These are phyloP conservation scores for Nipponia nippon DNA, from an alignment of 2,113 vertebrate species.

Conservation along the genomic window DNA sequence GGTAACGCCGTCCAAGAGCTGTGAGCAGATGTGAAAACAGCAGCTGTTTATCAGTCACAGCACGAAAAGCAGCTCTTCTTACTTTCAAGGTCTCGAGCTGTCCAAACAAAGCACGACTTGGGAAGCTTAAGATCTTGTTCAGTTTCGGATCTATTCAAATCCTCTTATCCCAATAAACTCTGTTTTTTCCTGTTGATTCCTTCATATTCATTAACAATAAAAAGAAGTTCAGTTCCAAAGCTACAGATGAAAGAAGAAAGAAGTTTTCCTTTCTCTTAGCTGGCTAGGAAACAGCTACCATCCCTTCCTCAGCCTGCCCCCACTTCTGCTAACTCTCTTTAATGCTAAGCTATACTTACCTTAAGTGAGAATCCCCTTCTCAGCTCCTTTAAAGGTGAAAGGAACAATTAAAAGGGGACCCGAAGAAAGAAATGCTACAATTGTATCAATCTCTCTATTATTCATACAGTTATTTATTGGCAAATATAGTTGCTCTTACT, in stretches of 20 bases:
- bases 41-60: neutral
- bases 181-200: neutral
- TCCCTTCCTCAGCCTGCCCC: neutral
- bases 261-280: neutral
- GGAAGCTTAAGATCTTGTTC: neutral
- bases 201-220: neutral
- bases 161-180: neutral
- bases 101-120: accelerated
- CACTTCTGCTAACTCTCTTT: neutral
- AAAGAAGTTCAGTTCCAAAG: neutral
- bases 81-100: neutral
- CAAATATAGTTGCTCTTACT: neutral
- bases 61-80: neutral
- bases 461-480: neutral
- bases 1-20: accelerated
- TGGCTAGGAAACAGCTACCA: neutral
- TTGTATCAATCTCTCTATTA: neutral
- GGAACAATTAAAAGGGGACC: neutral
- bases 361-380: neutral
- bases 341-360: neutral
- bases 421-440: neutral
- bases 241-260: neutral
- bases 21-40: neutral
- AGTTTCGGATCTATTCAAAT: neutral
- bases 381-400: neutral